phyloP scores from a whole-genome alignment of 2,888 invertebrate genomes.

The Drosophila phalerata region DNA sequence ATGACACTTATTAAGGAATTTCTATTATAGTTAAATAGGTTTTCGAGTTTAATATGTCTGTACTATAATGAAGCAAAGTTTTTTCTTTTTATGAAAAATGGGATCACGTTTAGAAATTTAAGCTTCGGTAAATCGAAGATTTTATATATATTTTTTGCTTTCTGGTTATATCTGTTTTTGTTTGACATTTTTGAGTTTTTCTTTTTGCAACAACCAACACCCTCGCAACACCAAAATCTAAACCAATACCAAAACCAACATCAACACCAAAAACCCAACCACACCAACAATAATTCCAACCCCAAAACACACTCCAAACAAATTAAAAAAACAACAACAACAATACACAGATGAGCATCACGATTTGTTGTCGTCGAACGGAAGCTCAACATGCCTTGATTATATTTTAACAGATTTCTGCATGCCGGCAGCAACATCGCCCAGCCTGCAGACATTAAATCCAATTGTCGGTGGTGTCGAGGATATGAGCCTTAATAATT shows the following conservation, averaged over 20 bases:
- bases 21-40: too few species aligned
- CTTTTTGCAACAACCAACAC: constrained; percentile 31
- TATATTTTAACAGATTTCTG: constrained; percentile 88
- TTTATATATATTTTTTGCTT: constrained; percentile 20
- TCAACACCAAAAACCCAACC: constrained; percentile 15
- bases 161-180: background rate
- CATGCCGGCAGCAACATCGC: constrained; percentile 88
- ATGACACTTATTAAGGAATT: too few species aligned
- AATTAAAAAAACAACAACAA: constrained; percentile 8
- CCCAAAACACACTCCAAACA: constrained; percentile 22
- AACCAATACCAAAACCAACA: constrained; percentile 15
- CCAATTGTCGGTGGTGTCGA: constrained; percentile 85
- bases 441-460: constrained; percentile 86
- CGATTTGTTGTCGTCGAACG: constrained; percentile 87
- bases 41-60: too few species aligned
- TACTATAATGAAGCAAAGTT: too few species aligned
- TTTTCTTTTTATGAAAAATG: too few species aligned
- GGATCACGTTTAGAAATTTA: background rate
- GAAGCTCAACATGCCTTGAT: constrained; percentile 88
- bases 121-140: constrained; percentile 11
- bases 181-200: constrained; percentile 41
- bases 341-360: constrained; percentile 85
- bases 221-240: constrained; percentile 12
- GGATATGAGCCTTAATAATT: constrained; percentile 85
- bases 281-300: constrained; percentile 17